Conservation (phyloP, 2,888 invertebrate species). For the Gortyna flavago region DNA sequence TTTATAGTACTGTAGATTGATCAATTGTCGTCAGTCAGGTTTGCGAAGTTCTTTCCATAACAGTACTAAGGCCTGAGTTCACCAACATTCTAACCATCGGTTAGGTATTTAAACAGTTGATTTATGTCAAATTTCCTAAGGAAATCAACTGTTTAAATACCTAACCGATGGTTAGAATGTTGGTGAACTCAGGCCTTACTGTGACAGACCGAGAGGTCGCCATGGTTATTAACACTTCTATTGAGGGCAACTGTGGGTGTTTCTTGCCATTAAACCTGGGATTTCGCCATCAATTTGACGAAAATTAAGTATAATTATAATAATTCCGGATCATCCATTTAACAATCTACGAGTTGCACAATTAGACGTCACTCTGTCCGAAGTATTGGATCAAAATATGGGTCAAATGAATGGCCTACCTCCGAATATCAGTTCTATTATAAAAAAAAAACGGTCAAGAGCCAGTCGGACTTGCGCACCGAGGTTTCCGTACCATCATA, state of each 20-base stretch:
- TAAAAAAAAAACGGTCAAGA: too few relatives aligned
- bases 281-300: slow-evolving; percentile 20
- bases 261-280: slow-evolving; percentile 9
- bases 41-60: slow-evolving; percentile 62
- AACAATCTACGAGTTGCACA: not conserved
- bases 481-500: too few relatives aligned
- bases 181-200: too few relatives aligned
- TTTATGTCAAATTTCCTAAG: too few relatives aligned
- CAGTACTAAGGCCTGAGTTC: too few relatives aligned
- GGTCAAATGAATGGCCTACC: not conserved
- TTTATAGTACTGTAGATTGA: slow-evolving; percentile 59
- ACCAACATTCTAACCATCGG: too few relatives aligned
- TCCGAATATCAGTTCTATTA: not conserved
- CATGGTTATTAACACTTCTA: slow-evolving; percentile 47
- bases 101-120: too few relatives aligned
- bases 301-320: not conserved
- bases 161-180: too few relatives aligned
- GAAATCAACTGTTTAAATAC: too few relatives aligned
- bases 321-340: not conserved
- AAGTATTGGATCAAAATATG: not conserved
- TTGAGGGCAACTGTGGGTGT: slow-evolving; percentile 40
- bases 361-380: not conserved
- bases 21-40: slow-evolving; percentile 65
- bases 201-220: slow-evolving; percentile 37
- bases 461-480: too few relatives aligned